phyloP scores from a whole-genome alignment of 2,113 vertebrate species.

The Neotoma lepida region DNA sequence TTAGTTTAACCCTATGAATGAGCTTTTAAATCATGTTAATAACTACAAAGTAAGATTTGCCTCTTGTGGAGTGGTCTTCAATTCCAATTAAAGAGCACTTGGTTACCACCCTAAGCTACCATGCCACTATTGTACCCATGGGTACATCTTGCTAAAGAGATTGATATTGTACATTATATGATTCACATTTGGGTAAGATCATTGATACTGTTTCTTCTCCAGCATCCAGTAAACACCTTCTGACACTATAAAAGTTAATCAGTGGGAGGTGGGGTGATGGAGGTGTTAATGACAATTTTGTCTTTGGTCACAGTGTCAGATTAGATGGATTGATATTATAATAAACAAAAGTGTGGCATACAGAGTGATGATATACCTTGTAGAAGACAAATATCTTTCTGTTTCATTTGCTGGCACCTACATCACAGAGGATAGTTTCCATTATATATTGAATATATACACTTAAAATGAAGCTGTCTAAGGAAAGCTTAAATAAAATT shows the following conservation, averaged over 20 bases:
- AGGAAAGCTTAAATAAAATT: background rate
- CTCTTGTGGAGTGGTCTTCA: background rate
- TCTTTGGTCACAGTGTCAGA: background rate
- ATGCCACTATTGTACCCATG: background rate
- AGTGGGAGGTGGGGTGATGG: too few relatives aligned
- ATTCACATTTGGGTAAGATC: background rate
- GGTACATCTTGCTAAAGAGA: background rate
- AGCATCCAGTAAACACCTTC: too few relatives aligned
- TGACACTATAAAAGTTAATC: too few relatives aligned
- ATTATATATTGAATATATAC: background rate
- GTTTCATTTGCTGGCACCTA: background rate
- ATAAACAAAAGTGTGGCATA: background rate
- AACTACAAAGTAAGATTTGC: background rate
- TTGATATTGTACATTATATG: background rate
- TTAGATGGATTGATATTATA: background rate
- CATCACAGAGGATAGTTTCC: accelerated
- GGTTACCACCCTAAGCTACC: background rate
- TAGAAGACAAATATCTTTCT: background rate
- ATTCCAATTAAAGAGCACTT: background rate
- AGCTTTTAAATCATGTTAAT: background rate
- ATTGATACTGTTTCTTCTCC: too few relatives aligned
- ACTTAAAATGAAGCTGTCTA: background rate
- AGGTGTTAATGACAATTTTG: background rate
- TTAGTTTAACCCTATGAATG: background rate
- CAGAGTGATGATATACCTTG: background rate